Evolutionary conservation across 1,140 invertebrate species (phyloP).

Genomic region (Centruroides sculpturatus): DNA sequence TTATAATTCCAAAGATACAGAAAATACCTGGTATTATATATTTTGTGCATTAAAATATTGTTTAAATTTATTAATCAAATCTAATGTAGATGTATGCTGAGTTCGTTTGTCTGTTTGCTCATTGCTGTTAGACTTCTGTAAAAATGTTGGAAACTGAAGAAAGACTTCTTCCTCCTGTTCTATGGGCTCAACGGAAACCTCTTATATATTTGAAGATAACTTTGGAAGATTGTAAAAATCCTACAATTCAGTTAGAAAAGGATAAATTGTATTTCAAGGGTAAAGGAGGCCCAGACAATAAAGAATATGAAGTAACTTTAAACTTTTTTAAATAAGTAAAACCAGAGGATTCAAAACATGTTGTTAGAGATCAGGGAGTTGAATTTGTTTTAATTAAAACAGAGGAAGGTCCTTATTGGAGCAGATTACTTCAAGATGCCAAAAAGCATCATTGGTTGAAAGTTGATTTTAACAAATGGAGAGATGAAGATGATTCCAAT

Average conservation of each 20-base stretch:
- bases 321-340: slow-evolving; percentile 67
- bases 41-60: no score
- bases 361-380: slow-evolving; percentile 49
- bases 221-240: slow-evolving; percentile 75
- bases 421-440: slow-evolving; percentile 66
- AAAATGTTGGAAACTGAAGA: no score
- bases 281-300: slow-evolving; percentile 65
- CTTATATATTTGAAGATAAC: slow-evolving; percentile 72
- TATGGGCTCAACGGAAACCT: slow-evolving; percentile 77
- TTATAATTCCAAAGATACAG: no score
- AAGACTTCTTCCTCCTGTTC: slow-evolving; percentile 60
- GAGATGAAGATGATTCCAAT: slow-evolving; percentile 77
- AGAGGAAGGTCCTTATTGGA: slow-evolving; percentile 65
- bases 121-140: no score
- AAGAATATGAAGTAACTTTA: slow-evolving; percentile 68
- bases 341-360: slow-evolving; percentile 46
- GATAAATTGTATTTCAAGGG: slow-evolving; percentile 43
- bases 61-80: no score
- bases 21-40: no score
- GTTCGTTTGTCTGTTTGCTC: no score
- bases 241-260: slow-evolving; percentile 62
- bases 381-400: slow-evolving; percentile 62
- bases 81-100: no score
- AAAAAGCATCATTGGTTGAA: slow-evolving; percentile 91
- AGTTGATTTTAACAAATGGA: slow-evolving; percentile 93